phyloP scores from a whole-genome alignment of 2,797 vertebrate genomes.

The Pseudopleuronectes americanus region DNA sequence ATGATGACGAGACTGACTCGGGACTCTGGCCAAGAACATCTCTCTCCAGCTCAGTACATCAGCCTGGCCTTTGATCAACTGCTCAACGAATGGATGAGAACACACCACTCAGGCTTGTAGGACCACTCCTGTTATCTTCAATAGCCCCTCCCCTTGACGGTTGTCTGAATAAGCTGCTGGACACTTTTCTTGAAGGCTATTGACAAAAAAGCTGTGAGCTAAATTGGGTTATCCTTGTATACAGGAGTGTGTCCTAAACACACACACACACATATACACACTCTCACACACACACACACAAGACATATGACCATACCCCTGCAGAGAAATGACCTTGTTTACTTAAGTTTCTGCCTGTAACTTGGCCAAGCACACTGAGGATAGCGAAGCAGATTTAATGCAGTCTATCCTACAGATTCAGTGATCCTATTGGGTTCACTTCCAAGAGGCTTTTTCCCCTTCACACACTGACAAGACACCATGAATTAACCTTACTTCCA shows the following conservation, averaged over 20 bases:
- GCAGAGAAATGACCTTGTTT: conserved; percentile 73
- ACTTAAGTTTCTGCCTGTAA: conserved; percentile 52
- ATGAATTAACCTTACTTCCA: conserved; percentile 58
- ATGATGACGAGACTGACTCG: background rate
- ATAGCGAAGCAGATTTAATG: conserved; percentile 15
- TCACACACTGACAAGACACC: conserved; percentile 43
- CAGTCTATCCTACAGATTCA: conserved; percentile 33
- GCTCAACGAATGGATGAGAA: conserved; percentile 13
- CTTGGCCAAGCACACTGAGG: conserved; percentile 27
- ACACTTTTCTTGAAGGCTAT: conserved; percentile 27
- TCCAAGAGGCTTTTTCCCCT: conserved; percentile 48
- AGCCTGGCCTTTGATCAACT: conserved; percentile 25
- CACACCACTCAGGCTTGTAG: background rate
- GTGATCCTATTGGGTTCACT: conserved; percentile 34
- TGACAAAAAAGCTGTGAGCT: conserved; percentile 36
- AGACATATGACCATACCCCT: conserved; percentile 57
- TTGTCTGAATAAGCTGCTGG: conserved; percentile 14
- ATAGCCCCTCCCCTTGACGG: conserved; percentile 21
- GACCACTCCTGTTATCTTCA: conserved; percentile 14
- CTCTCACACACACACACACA: conserved; percentile 13
- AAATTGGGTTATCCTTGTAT: conserved; percentile 53
- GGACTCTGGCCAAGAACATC: background rate
- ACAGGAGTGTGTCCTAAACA: conserved; percentile 13
- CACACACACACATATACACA: conserved; percentile 2
- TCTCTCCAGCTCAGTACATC: background rate